Evolutionary conservation across 2,113 vertebrate genomes (phyloP).

Genomic region (Nycticryphes semicollaris): DNA sequence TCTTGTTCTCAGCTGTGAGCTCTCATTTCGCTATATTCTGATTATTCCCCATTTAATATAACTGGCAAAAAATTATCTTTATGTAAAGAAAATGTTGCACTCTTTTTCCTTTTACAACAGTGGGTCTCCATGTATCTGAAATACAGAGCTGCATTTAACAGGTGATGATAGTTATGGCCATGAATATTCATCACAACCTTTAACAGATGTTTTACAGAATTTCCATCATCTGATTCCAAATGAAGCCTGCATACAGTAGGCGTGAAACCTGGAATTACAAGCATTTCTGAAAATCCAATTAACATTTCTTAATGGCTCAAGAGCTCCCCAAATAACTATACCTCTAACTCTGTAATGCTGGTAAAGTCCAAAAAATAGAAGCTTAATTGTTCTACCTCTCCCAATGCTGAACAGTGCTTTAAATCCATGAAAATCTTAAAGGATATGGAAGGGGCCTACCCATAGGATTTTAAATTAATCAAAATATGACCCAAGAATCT

Average conservation of each 20-base stretch:
- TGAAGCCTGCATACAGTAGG: not conserved
- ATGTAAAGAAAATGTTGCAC: not conserved
- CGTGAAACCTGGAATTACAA: not conserved
- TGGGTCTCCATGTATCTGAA: not conserved
- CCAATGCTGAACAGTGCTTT: not conserved
- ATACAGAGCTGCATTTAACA: not conserved
- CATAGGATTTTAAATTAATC: not conserved
- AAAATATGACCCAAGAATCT: not conserved
- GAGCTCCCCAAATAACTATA: not conserved
- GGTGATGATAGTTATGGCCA: not conserved
- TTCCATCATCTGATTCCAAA: not conserved
- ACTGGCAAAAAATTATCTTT: not conserved
- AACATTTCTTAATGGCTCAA: slow-evolving; percentile 12
- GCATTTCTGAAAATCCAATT: slow-evolving; percentile 38
- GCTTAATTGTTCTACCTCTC: not conserved
- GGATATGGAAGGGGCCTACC: not conserved
- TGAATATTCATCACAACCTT: slow-evolving; percentile 54
- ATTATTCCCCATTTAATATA: not conserved
- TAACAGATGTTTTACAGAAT: slow-evolving; percentile 36
- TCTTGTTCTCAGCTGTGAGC: not conserved
- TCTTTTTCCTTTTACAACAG: not conserved
- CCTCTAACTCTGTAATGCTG: not conserved
- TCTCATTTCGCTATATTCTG: not conserved
- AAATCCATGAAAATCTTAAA: not conserved
- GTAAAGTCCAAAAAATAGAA: not conserved